These are phyloP conservation scores for Polyodon spathula DNA, from an alignment of 2,113 vertebrate species.

Conservation along the genomic window DNA sequence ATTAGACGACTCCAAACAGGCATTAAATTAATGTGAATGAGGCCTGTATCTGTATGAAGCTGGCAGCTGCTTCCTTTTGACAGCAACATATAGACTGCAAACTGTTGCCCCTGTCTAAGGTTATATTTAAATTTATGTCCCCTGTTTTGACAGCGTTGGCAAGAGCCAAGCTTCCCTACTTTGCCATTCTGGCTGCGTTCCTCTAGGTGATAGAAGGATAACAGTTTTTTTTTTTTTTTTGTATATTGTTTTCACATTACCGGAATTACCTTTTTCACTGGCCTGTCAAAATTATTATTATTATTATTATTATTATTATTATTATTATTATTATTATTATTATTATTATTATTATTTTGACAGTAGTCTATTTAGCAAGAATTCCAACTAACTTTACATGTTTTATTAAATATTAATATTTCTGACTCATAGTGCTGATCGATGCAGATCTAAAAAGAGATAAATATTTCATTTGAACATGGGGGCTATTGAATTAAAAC, in stretches of 20 bases:
- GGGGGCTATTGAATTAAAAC: not conserved
- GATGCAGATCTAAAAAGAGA: not conserved
- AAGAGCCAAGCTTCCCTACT: not conserved
- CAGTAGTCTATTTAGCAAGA: not conserved
- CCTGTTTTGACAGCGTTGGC: not conserved
- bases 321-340: no score
- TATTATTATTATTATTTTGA: not conserved
- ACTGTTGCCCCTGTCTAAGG: constrained; percentile 19
- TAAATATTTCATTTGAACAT: not conserved
- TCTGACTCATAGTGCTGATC: not conserved
- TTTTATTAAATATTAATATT: not conserved
- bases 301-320: no score
- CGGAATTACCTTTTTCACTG: not conserved
- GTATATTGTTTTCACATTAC: not conserved
- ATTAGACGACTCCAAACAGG: constrained; percentile 37
- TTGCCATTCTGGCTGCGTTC: not conserved
- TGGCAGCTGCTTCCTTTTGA: constrained; percentile 38
- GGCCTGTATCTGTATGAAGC: constrained; percentile 35
- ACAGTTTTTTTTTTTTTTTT: not conserved
- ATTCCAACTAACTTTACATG: not conserved
- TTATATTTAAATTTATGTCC: constrained; percentile 27
- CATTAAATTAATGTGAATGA: constrained; percentile 39
- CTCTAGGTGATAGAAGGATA: not conserved
- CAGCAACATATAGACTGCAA: constrained; percentile 22
- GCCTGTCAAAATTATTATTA: not conserved